These are phyloP conservation scores for Drosophila subquinaria DNA, from an alignment of 2,888 invertebrate species.

Conservation along the genomic window DNA sequence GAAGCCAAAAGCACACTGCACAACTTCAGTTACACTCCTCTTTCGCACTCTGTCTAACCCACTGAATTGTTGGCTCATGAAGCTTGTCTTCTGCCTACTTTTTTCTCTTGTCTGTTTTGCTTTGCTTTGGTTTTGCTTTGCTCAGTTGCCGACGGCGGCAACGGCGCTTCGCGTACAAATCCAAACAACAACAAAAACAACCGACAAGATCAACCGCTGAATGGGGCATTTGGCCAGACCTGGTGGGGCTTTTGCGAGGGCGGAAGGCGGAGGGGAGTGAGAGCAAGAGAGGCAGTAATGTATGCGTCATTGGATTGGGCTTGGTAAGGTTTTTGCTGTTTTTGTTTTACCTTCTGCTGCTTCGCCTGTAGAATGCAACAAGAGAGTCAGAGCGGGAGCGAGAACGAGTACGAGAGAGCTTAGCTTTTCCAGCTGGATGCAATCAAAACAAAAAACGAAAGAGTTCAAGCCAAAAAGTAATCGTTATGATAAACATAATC, in stretches of 20 bases:
- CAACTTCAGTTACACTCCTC: conserved; percentile 31
- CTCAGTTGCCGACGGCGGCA: conserved; percentile 69
- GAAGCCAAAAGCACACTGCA: conserved; percentile 38
- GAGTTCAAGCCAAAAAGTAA: conserved; percentile 44
- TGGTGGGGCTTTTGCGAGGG: conserved; percentile 15
- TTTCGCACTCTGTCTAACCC: not conserved
- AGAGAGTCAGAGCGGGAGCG: conserved; percentile 13
- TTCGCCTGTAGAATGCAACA: conserved; percentile 25
- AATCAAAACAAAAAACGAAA: conserved; percentile 70
- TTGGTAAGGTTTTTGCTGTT: conserved; percentile 40
- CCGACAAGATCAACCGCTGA: conserved; percentile 54
- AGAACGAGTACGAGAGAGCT: not conserved
- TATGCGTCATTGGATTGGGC: conserved; percentile 75
- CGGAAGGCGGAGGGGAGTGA: not conserved
- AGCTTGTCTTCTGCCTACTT: conserved; percentile 45
- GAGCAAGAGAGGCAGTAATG: conserved; percentile 33
- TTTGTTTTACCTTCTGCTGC: conserved; percentile 25
- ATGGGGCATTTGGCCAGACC: conserved; percentile 64
- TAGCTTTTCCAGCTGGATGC: conserved; percentile 59
- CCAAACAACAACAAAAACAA: conserved; percentile 43
- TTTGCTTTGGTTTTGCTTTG: conserved; percentile 54
- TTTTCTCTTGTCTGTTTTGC: conserved; percentile 25
- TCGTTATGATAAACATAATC: conserved; percentile 74
- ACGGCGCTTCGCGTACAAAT: conserved; percentile 77
- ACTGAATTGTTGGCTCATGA: conserved; percentile 3